Evolutionary conservation across 2,113 vertebrate genomes (phyloP).

Genomic region (Rhynchopsitta pachyrhyncha): DNA sequence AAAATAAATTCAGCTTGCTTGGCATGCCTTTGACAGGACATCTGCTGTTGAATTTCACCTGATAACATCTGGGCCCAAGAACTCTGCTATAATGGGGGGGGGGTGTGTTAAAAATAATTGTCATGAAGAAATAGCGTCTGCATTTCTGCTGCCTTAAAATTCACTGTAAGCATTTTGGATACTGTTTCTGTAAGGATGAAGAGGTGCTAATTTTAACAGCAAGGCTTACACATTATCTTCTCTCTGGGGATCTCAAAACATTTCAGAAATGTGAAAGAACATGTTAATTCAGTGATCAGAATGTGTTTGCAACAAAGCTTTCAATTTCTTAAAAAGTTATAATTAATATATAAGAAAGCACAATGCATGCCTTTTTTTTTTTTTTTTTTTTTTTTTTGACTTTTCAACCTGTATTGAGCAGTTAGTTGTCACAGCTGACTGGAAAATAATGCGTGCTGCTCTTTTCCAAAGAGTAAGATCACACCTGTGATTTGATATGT

Average conservation of each 20-base stretch:
- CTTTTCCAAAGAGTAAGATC: background rate
- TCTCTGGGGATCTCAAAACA: background rate
- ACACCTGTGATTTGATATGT: background rate
- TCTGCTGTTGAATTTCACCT: conserved; percentile 38
- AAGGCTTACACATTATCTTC: background rate
- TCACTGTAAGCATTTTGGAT: background rate
- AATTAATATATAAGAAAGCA: background rate
- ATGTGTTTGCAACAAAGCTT: background rate
- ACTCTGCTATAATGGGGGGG: background rate
- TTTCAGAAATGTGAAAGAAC: background rate
- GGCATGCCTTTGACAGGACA: background rate
- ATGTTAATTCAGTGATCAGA: background rate
- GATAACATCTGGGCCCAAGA: background rate
- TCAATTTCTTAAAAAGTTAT: background rate
- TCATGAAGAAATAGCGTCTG: background rate
- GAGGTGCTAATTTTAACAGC: background rate
- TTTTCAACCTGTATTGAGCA: background rate
- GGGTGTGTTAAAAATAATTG: background rate
- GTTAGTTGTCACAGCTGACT: background rate
- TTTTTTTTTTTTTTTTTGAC: background rate
- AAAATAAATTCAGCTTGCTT: conserved; percentile 13
- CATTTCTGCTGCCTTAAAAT: background rate
- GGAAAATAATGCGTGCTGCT: background rate
- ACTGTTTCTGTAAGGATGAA: background rate
- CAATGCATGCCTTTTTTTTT: background rate